Evolutionary conservation across 2,888 invertebrate genomes (phyloP).

Genomic region (Agrotis ipsilon): DNA sequence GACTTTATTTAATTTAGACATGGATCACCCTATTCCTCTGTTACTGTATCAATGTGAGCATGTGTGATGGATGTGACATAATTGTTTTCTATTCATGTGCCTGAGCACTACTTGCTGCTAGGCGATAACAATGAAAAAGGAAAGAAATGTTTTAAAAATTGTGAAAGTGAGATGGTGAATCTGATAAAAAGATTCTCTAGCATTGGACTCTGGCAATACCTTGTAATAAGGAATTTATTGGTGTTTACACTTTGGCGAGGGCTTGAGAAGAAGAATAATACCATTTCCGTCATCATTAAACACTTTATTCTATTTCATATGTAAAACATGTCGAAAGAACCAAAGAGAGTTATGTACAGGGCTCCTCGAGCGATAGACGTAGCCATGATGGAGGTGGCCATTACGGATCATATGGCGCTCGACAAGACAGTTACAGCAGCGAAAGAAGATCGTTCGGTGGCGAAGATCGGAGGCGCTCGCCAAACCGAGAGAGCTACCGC

Average conservation of each 20-base stretch:
- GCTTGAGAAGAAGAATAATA: constrained; percentile 55
- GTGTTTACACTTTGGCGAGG: constrained; percentile 57
- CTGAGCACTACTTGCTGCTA: constrained; percentile 42
- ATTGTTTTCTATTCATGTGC: constrained; percentile 44
- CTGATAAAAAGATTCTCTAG: constrained; percentile 47
- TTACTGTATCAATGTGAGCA: constrained; percentile 52
- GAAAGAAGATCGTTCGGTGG: constrained; percentile 89
- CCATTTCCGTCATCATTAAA: constrained; percentile 67
- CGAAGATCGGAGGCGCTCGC: constrained; percentile 91
- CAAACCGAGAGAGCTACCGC: constrained; percentile 88
- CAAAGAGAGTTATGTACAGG: constrained; percentile 90
- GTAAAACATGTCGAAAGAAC: constrained; percentile 81
- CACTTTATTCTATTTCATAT: constrained; percentile 73
- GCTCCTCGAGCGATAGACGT: constrained; percentile 90
- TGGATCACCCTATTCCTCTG: constrained; percentile 53
- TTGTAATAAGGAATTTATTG: constrained; percentile 51
- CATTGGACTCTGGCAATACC: constrained; percentile 55
- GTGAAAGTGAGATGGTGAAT: constrained; percentile 52
- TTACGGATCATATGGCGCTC: constrained; percentile 89
- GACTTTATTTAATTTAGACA: constrained; percentile 52
- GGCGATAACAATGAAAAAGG: constrained; percentile 43
- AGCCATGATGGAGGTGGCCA: constrained; percentile 91
- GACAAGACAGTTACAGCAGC: constrained; percentile 90
- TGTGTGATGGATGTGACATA: constrained; percentile 53
- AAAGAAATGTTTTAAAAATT: constrained; percentile 43